These are phyloP conservation scores for Silurus meridionalis DNA, from an alignment of 2,113 vertebrate species.

Conservation along the genomic window DNA sequence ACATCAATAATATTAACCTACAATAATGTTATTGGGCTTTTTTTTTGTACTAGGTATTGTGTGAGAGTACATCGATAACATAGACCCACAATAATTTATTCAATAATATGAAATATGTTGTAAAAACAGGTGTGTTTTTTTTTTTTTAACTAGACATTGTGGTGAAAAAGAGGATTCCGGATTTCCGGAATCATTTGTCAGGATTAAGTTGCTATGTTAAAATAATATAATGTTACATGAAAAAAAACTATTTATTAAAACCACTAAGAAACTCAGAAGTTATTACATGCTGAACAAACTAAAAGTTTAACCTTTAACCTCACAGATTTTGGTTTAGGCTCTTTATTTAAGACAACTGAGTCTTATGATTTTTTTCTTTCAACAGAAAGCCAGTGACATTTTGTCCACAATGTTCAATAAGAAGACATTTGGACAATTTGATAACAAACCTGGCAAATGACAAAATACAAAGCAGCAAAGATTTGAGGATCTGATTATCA, in stretches of 20 bases:
- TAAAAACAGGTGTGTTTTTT: too few relatives aligned
- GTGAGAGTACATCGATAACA: too few relatives aligned
- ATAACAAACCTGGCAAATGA: neutral
- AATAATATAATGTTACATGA: neutral
- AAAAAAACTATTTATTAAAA: neutral
- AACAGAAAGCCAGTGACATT: neutral
- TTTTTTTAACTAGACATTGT: neutral
- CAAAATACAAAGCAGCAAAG: neutral
- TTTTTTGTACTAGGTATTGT: neutral
- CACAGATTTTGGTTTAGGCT: neutral
- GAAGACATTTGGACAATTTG: neutral
- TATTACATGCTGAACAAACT: neutral
- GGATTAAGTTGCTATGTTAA: neutral
- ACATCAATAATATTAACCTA: neutral
- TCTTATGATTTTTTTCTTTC: neutral
- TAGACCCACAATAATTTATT: too few relatives aligned
- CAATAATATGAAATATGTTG: too few relatives aligned
- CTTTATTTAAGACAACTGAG: neutral
- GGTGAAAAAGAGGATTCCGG: neutral
- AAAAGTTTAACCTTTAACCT: neutral
- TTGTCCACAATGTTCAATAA: neutral
- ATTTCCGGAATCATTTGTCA: neutral
- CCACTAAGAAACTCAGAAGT: neutral
- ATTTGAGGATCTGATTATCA: neutral
- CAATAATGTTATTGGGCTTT: neutral